These are phyloP conservation scores for Thyatira batis DNA, from an alignment of 2,888 invertebrate species.

Conservation along the genomic window DNA sequence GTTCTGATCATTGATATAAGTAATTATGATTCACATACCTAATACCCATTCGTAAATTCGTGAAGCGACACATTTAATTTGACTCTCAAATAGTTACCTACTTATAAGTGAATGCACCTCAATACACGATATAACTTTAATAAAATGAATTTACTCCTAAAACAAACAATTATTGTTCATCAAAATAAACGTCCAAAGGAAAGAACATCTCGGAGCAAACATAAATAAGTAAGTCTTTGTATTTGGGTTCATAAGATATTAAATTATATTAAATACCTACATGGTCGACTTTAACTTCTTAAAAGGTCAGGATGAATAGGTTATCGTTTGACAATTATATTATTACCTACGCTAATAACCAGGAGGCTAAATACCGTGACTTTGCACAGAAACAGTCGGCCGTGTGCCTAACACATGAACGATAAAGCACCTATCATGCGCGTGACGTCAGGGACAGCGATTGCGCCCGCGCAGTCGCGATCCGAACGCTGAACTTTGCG, in stretches of 20 bases:
- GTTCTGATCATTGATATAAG: conserved; percentile 19
- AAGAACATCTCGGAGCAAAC: not conserved
- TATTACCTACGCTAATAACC: conserved; percentile 7
- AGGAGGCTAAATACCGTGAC: conserved; percentile 28
- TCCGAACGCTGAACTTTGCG: conserved; percentile 64
- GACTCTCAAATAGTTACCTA: no score
- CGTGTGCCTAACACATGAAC: conserved; percentile 37
- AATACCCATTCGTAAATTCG: not conserved
- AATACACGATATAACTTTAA: not conserved
- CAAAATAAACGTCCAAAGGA: not conserved
- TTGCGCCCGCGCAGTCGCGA: conserved; percentile 38
- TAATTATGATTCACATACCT: not conserved
- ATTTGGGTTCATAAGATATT: not conserved
- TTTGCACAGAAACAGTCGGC: conserved; percentile 49
- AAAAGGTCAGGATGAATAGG: conserved; percentile 23
- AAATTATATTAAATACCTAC: no score
- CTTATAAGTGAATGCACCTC: not conserved
- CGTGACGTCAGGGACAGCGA: conserved; percentile 64
- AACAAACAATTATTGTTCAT: not conserved
- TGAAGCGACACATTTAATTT: conserved; percentile 37
- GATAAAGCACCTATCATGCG: conserved; percentile 63
- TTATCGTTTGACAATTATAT: conserved; percentile 17
- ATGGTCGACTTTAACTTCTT: not conserved
- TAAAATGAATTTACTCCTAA: not conserved
- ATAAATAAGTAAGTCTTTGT: not conserved